A percentile compares a stretch with the other conserved stretches of the same genome.
phyloP scores from a whole-genome alignment of 2,888 invertebrate genomes.

The Epicampocera succincta region DNA sequence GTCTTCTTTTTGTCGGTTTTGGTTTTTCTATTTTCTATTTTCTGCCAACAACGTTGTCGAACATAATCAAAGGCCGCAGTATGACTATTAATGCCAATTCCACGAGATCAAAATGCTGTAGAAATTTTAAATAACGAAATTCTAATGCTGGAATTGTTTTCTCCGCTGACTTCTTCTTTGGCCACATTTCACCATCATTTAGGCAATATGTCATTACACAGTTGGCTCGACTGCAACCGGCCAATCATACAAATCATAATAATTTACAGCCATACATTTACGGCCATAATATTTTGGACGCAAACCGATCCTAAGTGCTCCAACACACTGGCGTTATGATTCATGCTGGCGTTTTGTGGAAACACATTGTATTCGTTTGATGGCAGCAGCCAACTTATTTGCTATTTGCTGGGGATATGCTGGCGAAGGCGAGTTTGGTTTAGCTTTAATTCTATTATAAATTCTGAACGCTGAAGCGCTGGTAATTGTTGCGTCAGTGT shows the following conservation, averaged over 20 bases:
- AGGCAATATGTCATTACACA: slow-evolving; percentile 79
- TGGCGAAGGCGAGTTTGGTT: slow-evolving; percentile 21
- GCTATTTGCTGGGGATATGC: not conserved
- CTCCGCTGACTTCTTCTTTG: slow-evolving; percentile 65
- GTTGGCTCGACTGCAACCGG: slow-evolving; percentile 73
- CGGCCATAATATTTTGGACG: slow-evolving; percentile 61
- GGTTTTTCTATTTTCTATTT: slow-evolving; percentile 1
- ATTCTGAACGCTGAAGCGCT: slow-evolving; percentile 20
- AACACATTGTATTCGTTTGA: not conserved
- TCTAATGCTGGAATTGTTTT: slow-evolving; percentile 25
- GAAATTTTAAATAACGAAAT: slow-evolving; percentile 1
- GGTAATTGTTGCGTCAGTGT: slow-evolving; percentile 41
- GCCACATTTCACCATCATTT: slow-evolving; percentile 74
- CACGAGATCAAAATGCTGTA: slow-evolving; percentile 13
- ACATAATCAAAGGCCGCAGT: not conserved
- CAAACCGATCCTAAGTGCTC: not conserved
- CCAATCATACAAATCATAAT: slow-evolving; percentile 79
- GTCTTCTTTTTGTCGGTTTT: not conserved
- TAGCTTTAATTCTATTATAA: slow-evolving; percentile 46
- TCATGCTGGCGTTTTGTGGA: slow-evolving; percentile 15
- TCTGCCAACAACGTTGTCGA: not conserved
- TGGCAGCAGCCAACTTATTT: not conserved
- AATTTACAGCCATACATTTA: slow-evolving; percentile 79
- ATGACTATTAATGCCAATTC: slow-evolving; percentile 9
- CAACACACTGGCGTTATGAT: slow-evolving; percentile 31